These are phyloP conservation scores for Macrocentrus cingulum DNA, from an alignment of 1,140 invertebrate species.

Conservation along the genomic window DNA sequence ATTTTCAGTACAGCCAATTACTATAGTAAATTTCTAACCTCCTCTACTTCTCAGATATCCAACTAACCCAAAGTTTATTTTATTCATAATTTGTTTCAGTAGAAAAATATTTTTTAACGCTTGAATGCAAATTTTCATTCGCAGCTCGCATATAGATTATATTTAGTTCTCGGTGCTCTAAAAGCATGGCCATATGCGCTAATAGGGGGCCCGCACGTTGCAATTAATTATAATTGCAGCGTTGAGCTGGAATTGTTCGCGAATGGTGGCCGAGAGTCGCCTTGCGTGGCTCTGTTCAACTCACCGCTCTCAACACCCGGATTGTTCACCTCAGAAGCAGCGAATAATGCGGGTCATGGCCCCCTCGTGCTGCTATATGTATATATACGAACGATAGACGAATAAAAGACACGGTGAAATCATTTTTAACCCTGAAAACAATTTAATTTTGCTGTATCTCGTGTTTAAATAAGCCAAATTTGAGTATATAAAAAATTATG, in stretches of 20 bases:
- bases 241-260: constrained; percentile 30
- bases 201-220: constrained; percentile 28
- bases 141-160: too few relatives aligned
- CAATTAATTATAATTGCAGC: constrained; percentile 36
- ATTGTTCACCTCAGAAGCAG: constrained; percentile 31
- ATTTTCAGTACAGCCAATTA: not conserved
- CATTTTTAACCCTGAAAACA: too few relatives aligned
- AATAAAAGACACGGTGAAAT: not conserved
- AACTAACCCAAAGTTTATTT: too few relatives aligned
- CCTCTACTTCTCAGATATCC: too few relatives aligned
- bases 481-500: too few relatives aligned
- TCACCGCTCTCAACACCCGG: constrained; percentile 33
- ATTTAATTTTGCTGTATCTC: too few relatives aligned
- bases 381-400: not conserved
- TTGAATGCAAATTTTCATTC: too few relatives aligned
- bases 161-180: constrained; percentile 1
- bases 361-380: not conserved
- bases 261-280: constrained; percentile 24
- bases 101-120: too few relatives aligned
- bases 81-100: too few relatives aligned
- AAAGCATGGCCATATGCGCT: constrained; percentile 20
- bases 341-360: constrained; percentile 24
- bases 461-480: too few relatives aligned
- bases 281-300: constrained; percentile 28
- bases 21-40: not conserved